Evolutionary conservation across 2,888 invertebrate species (phyloP).

Genomic region (Trachelus troglodyta): DNA sequence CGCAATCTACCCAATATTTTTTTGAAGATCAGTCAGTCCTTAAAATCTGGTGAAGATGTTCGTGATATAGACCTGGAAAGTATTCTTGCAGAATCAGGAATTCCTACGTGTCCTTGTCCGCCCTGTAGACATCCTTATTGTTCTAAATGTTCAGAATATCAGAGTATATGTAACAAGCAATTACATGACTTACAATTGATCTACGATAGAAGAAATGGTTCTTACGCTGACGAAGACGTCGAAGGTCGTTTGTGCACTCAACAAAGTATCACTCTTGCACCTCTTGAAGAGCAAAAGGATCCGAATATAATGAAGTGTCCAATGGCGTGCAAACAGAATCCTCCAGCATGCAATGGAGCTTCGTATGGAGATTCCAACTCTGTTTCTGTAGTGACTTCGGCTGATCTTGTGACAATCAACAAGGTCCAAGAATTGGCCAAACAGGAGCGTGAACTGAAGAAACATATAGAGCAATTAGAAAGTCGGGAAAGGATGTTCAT

Average conservation of each 20-base stretch:
- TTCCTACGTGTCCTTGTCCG: not conserved
- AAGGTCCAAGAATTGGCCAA: constrained; percentile 13
- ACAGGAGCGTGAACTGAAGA: constrained; percentile 14
- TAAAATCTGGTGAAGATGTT: constrained; percentile 10
- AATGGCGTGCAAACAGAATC: not conserved
- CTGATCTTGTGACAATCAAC: constrained; percentile 7
- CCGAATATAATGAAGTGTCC: not conserved
- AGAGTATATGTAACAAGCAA: not conserved
- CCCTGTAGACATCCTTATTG: not conserved
- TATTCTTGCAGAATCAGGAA: constrained; percentile 7
- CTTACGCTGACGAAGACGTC: not conserved
- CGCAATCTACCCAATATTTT: constrained; percentile 7
- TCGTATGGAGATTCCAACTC: not conserved
- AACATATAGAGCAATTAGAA: constrained; percentile 17
- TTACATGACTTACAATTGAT: not conserved
- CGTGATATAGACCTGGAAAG: constrained; percentile 13
- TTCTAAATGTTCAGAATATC: not conserved
- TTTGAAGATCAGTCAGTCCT: constrained; percentile 4
- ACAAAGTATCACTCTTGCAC: not conserved
- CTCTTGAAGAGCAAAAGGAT: not conserved
- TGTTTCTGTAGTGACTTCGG: constrained; percentile 8
- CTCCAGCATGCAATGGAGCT: not conserved
- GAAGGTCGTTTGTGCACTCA: not conserved
- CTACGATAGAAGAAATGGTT: not conserved
- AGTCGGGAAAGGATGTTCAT: constrained; percentile 16